Base-by-base conservation (phyloP, 92 coral and sea anemone genomes). In the Scolanthus callimorphus region DNA sequence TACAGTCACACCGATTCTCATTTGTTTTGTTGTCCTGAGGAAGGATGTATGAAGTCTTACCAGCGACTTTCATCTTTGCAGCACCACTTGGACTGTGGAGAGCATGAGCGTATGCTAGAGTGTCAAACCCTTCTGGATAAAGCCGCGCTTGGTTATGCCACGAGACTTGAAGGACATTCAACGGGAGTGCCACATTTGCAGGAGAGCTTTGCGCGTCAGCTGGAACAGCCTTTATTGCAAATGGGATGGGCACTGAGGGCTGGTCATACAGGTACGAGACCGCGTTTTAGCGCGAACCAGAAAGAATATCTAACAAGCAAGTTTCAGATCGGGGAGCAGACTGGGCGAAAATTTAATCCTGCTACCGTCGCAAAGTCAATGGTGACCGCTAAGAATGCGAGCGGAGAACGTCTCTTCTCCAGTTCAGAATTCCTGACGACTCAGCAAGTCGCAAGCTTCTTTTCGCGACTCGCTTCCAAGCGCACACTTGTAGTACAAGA, bases 241-340 rank as follows among this genome's bases (percentile, higher is more conserved):
- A 64, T 78, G 57, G 80, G 90, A 15, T 83, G 90, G 90, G 90
- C 90, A 20, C 63, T 82, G 20, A n/a, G n/a, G n/a, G 46, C 83
- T 15, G 49, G 73, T 59, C 65, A 59, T n/a, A 45, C 65, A 21
- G n/a, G n/a, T n/a, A 44, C 39, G 20, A 15, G 70, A 23, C 37
- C 66, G 17, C 17, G 82, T 50, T 76, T 82, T 60, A 44, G 74
- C 41, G 62, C 52, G 19, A 55, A 77, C 27, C 88, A 82, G 48
- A 82, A 69, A 37, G 77, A 68, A 9, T 76, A 75, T 63, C 53
- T 82, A 37, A 19, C 49, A 46, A 53, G 51, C 31, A 65, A 68
- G 37, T 82, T 82, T 49, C 49, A 57, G 30, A 72, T 70, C 29
- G 84, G 80, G 27, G 80, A 82, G 64, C 37, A 63, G 13, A 76